Base-by-base conservation (phyloP, 64 coral and sea anemone genomes). In the Montipora sp. region DNA sequence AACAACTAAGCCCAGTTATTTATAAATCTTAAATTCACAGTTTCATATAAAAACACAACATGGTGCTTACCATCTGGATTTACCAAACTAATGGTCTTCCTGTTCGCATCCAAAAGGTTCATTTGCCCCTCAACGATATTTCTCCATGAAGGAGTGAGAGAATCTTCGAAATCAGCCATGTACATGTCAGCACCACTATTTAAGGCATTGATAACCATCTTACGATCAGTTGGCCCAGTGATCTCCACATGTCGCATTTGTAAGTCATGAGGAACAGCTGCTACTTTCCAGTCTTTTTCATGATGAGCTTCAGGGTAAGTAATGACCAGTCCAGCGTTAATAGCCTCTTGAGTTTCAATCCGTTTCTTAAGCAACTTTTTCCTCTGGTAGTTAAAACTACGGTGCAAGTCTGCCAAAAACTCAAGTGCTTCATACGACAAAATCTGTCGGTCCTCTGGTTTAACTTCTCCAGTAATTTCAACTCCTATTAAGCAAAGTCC, bases 101-200 rank as follows among this genome's bases (percentile, higher is more conserved):
- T 95, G 80, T 96, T 95, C 7, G 98, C 98, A 19, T 93, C 92
- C 44, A 96, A 58, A 23, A 99, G 89, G 51, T 96, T 96, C 12
- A 94, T 83, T 87, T 99, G 98, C 3, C 98, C 98, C 47, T 99
- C 98, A 46, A 99, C 80, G 20, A 96, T 80, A 61, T 96, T 99
- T 79, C 94, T 99, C 98, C 98, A 99, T 1, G 92, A 92, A 18
- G 98, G 98, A 45, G 94, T 91, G 3, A 96, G 77, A 8, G 98
- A 99, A 67, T 99, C 98, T 75, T 99, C 98, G 90, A 99, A 99
- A 89, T 99, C 98, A 76, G 98, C 90, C 98, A 99, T 99, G 86
- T 93, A 99, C 47, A 99, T 78, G 53, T 99, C 98, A 14, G 98
- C 94, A 23, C 94, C 98, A 96, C 98, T 99, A 77, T 99, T 99